Evolutionary conservation across 2,797 vertebrate species (phyloP).

Genomic region (Notolabrus celidotus): DNA sequence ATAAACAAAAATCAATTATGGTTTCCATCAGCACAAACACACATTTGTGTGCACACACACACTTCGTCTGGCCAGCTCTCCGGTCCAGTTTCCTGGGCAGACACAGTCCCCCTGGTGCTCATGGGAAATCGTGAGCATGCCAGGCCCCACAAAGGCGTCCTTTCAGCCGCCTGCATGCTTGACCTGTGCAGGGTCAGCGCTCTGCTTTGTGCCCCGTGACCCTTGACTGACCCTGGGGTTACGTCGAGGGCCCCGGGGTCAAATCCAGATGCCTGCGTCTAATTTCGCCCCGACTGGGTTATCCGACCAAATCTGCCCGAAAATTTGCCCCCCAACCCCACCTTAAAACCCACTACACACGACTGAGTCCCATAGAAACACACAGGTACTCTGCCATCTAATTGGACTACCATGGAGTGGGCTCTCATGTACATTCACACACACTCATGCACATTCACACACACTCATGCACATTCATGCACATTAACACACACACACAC

Average conservation of each 20-base stretch:
- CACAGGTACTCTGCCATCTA: constrained; percentile 64
- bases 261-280: constrained; percentile 86
- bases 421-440: constrained; percentile 17
- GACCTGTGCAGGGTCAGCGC: constrained; percentile 85
- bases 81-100: constrained; percentile 80
- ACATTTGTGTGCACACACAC: constrained; percentile 46
- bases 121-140: constrained; percentile 88
- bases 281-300: constrained; percentile 84
- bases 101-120: constrained; percentile 83
- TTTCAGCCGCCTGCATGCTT: constrained; percentile 87
- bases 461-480: constrained; percentile 11
- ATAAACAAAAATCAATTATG: constrained; percentile 75
- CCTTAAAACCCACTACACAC: constrained; percentile 62
- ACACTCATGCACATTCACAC: constrained; percentile 31
- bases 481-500: constrained; percentile 38
- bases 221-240: constrained; percentile 80
- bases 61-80: constrained; percentile 72
- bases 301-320: constrained; percentile 80
- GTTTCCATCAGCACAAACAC: constrained; percentile 50
- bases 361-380: constrained; percentile 59
- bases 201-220: constrained; percentile 86
- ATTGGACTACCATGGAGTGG: constrained; percentile 72
- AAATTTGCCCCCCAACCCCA: constrained; percentile 60
- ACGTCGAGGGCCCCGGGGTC: constrained; percentile 80
- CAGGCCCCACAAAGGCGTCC: constrained; percentile 86